Conservation (phyloP, 2,113 vertebrate species). For the Piprites chloris region DNA sequence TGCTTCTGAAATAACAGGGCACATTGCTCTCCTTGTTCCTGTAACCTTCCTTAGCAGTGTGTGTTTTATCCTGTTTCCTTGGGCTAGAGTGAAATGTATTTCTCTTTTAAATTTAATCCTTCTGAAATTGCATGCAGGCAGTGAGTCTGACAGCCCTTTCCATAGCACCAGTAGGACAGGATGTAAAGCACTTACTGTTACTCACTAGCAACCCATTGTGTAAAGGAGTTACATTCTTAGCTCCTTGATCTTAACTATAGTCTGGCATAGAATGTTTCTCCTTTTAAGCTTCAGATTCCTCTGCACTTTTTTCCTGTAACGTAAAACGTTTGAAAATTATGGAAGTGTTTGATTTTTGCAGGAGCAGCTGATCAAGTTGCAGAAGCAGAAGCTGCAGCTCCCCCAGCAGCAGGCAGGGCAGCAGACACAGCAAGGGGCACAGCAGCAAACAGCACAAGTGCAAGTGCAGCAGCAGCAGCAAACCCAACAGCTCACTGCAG, state of each 20-base stretch:
- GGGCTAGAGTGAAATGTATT: not conserved
- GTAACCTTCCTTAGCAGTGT: not conserved
- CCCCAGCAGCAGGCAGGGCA: slow-evolving; percentile 78
- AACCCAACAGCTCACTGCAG: slow-evolving; percentile 85
- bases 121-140: not conserved
- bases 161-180: not conserved
- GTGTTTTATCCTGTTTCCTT: not conserved
- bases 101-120: not conserved
- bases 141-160: not conserved
- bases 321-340: not conserved
- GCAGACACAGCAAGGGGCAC: slow-evolving; percentile 68
- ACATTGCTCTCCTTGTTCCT: not conserved
- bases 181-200: not conserved
- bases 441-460: slow-evolving; percentile 77
- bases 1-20: fast-evolving
- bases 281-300: not conserved
- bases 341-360: slow-evolving; percentile 36
- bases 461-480: slow-evolving; percentile 82
- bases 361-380: slow-evolving; percentile 85
- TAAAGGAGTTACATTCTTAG: not conserved
- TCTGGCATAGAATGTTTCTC: not conserved
- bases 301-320: not conserved
- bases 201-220: not conserved
- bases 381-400: slow-evolving; percentile 83
- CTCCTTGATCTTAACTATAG: not conserved